Base-by-base conservation (phyloP, 2,888 invertebrate genomes). In the Alviniconcha strummeri region DNA sequence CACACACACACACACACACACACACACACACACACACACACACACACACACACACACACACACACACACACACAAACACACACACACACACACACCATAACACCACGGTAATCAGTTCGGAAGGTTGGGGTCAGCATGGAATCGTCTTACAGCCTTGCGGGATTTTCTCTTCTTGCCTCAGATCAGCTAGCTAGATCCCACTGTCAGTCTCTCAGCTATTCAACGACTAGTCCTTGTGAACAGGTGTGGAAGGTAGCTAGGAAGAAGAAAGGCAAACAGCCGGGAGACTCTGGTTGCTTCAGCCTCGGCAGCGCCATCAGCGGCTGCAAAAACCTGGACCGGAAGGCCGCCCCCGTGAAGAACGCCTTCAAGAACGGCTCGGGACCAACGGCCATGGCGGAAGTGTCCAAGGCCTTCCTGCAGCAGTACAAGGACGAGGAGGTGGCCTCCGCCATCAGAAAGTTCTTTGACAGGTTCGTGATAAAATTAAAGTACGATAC, bases 241-340 rank as follows among this genome's bases (percentile, higher is more conserved):
- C 87, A 87, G 76, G 89, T 89, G 0, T 87, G 84, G 75, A 87
- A 84, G 15, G 36, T 36, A 36, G 83, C 80, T 0, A 82, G 85
- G 11, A 84, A 77, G 19, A 85, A 83, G 17, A 82, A 76, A 0
- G 82, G 85, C 11, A 36, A 36, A 36, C 82, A 77, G 17, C n/a
- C 11, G 5, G 79, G 79, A 4, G 79, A 79, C 4, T 67, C 67
- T 8, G 79, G 79, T 54, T 71, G 76, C 36, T 75, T 80, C 71
- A 90, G 91, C 36, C 81, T 91, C 55, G 91, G 91, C 7, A 87
- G 85, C 6, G 87, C 88, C 11, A 87, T 91, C 36, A 88, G 88
- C 15, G 84, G 87, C 36, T 85, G 87, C 0, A 85, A 87, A 6
- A 80, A 84, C 4, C 84, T 88, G 11, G 88, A 86, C 78, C 75